These are phyloP conservation scores for Oxyruncus cristatus DNA, from an alignment of 2,113 vertebrate genomes.

Conservation along the genomic window DNA sequence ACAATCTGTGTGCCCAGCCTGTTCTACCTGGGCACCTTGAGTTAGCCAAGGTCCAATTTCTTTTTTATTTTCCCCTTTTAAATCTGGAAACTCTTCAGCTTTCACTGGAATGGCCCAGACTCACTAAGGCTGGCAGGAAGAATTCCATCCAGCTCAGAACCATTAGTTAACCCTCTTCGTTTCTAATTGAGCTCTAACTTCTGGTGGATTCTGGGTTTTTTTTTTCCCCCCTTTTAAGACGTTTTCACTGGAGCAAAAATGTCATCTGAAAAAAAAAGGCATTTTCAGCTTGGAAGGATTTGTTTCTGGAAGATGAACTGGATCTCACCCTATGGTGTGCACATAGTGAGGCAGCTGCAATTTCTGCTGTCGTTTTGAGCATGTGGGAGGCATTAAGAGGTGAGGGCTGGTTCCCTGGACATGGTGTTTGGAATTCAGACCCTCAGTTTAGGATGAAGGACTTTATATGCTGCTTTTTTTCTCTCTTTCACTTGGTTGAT, in stretches of 20 bases:
- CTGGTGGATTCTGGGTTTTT: rapidly evolving
- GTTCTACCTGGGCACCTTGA: neutral
- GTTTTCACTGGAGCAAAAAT: neutral
- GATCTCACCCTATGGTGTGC: neutral
- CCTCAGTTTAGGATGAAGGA: neutral
- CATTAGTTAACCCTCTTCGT: neutral
- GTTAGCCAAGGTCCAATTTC: neutral
- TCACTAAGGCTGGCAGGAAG: neutral
- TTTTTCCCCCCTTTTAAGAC: neutral
- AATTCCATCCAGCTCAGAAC: neutral
- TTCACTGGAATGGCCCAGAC: neutral
- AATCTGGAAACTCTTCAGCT: neutral
- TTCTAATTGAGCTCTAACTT: neutral
- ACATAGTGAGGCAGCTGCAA: neutral
- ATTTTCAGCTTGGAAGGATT: neutral
- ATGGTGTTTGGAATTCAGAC: neutral
- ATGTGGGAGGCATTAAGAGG: neutral
- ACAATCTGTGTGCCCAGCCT: neutral
- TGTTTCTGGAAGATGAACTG: neutral
- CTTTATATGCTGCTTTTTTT: neutral
- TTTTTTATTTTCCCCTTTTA: neutral
- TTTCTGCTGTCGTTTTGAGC: neutral
- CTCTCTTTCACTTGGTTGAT: neutral
- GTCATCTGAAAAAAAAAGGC: neutral
- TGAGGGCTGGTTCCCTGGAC: neutral